Evolutionary conservation across 2,888 invertebrate species (phyloP), one percentile per base, ranked within the genome.

Genomic region (Pristionchus japonicus): DNA sequence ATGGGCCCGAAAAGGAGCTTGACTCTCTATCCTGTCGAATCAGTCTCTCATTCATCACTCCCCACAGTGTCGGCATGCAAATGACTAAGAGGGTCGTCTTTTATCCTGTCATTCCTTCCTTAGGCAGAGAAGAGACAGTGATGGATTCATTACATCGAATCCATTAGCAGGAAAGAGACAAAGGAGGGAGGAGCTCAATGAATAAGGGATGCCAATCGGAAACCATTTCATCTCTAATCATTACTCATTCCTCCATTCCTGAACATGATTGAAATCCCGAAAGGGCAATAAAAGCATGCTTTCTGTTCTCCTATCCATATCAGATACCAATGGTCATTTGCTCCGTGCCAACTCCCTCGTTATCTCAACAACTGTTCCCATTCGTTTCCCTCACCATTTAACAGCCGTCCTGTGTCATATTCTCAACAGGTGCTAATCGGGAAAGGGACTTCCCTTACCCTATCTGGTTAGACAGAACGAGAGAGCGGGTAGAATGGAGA

Each of bases 351-450:
- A 77, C 7, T 13, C 17, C 27, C 49, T 31, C 49, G 2, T 47
- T 15, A 15, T 47, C 80, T 49, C 49, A 6, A 43, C 77, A 77
- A 43, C 43, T 77, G 80, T 37, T 47, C 31, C n/a, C 80, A 80
- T 80, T 74, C 1, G 31, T 47, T 80, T 43, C 27, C 27, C 80
- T 80, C 49, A 43, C 37, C n/a, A 43, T 49, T 49, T 80, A 17
- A 80, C 80, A 80, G 80, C 80, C 80, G 80, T n/a, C n/a, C 20
- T 47, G 77, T 80, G 49, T 49, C 80, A 80, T 49, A 49, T 80
- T 40, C 37, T 47, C 27, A 43, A 80, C 80, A 80, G 80, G 80
- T 80, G 80, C 49, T 80, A 80, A 80, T 80, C 80, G 70, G 70
- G 70, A 74, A 37, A 27, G 31, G 67, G 34, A 67, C 31, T 43